phyloP scores from a whole-genome alignment of 2,113 vertebrate species.

The Sprattus sprattus region DNA sequence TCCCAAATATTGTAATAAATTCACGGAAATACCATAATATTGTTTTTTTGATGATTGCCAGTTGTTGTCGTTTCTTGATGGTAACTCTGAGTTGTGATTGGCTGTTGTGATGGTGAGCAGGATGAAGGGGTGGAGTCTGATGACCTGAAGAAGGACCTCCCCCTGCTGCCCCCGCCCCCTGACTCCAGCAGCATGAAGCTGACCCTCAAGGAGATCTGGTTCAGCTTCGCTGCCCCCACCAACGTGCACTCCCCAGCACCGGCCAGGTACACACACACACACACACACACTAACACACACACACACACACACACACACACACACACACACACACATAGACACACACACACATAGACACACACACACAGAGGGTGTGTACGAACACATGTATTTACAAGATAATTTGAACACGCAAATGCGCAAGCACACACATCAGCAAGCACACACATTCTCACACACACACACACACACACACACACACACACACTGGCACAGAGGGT shows the following conservation, averaged over 20 bases:
- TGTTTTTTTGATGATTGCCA: too few species aligned
- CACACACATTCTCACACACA: too few species aligned
- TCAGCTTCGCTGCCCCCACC: slow-evolving; percentile 98
- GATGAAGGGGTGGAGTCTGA: slow-evolving; percentile 99
- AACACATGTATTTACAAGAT: too few species aligned
- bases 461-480: too few species aligned
- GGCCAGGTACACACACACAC: slow-evolving; percentile 82
- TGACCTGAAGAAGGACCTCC: slow-evolving; percentile 95
- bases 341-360: background rate
- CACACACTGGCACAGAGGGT: too few species aligned
- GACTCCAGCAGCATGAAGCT: slow-evolving; percentile 99
- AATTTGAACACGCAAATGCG: too few species aligned
- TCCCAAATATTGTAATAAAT: too few species aligned
- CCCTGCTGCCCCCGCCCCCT: slow-evolving; percentile 92
- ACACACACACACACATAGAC: background rate
- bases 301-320: background rate
- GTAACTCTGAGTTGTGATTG: background rate
- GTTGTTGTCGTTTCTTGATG: background rate
- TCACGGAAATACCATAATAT: too few species aligned
- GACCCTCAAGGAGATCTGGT: slow-evolving; percentile 97
- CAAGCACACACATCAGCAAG: too few species aligned
- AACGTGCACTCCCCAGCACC: slow-evolving; percentile 88
- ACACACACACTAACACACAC: background rate
- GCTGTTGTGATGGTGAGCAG: slow-evolving; percentile 59
- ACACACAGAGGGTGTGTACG: too few species aligned